Evolutionary conservation across 2,113 vertebrate genomes (phyloP).

Genomic region (Chionis minor): DNA sequence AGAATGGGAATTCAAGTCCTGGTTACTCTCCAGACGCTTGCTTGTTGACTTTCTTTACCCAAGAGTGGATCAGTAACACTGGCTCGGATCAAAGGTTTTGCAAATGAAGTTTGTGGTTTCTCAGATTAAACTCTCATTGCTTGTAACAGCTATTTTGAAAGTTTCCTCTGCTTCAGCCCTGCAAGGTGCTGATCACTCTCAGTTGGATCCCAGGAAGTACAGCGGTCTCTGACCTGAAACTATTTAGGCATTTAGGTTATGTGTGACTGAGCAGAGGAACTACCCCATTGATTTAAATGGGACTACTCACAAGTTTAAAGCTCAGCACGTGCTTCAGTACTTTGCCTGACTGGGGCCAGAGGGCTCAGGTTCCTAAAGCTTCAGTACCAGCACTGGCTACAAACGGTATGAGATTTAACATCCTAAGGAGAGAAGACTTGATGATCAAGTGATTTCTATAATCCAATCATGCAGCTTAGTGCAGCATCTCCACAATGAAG

Average conservation of each 20-base stretch:
- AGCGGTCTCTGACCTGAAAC: not conserved
- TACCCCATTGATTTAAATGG: not conserved
- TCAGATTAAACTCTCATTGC: not conserved
- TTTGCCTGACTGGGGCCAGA: not conserved
- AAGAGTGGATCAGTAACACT: not conserved
- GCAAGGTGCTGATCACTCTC: not conserved
- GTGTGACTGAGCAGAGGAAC: not conserved
- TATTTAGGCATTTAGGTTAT: not conserved
- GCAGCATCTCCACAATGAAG: not conserved
- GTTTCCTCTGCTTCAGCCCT: not conserved
- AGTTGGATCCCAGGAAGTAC: not conserved
- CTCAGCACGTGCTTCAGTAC: constrained; percentile 6
- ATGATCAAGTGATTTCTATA: not conserved
- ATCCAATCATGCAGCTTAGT: not conserved
- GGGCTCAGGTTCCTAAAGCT: not conserved
- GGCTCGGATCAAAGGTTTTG: not conserved
- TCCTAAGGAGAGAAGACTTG: not conserved
- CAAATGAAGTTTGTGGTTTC: not conserved
- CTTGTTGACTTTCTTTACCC: not conserved
- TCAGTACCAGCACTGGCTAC: not conserved
- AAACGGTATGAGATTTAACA: not conserved
- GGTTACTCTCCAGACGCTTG: not conserved
- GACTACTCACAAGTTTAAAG: not conserved
- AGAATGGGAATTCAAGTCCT: not conserved
- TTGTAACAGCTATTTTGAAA: not conserved